Conservation (phyloP, 1,140 invertebrate species). For the Charaxes varanes region DNA sequence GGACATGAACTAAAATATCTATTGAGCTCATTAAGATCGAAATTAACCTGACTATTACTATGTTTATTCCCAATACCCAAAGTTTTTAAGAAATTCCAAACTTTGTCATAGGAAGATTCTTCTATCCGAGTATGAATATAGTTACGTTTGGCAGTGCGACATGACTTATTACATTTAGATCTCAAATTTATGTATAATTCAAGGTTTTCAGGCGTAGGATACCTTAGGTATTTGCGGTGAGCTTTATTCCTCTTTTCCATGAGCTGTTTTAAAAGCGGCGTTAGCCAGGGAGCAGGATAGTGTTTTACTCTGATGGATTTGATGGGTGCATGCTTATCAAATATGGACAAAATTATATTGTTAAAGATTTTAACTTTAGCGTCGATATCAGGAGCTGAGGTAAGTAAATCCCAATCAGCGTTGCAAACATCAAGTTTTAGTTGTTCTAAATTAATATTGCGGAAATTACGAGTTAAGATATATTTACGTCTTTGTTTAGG, state of each 20-base stretch:
- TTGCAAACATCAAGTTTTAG: background rate
- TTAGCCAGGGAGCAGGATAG: conserved; percentile 1
- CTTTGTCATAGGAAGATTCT: background rate
- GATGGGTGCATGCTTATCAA: conserved; percentile 1
- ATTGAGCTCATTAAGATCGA: background rate
- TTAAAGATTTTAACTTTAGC: conserved; percentile 1
- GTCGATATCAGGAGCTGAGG: background rate
- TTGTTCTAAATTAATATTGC: background rate
- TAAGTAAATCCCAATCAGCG: background rate
- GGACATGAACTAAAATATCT: background rate
- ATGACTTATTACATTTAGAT: background rate
- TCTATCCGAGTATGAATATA: background rate
- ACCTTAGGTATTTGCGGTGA: background rate
- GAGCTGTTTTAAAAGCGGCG: background rate
- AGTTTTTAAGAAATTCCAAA: background rate
- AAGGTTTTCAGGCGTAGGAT: background rate
- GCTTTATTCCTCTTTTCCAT: background rate
- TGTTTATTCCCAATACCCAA: background rate
- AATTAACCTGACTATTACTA: background rate
- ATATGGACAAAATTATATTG: background rate
- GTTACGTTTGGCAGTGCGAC: background rate
- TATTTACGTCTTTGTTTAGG: conserved; percentile 2
- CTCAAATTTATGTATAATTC: too few relatives aligned
- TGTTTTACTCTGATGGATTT: background rate
- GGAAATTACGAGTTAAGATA: conserved; percentile 3